A percentile compares a stretch with the other conserved stretches of the same genome.
These are phyloP conservation scores for Chrosomus eos DNA, from an alignment of 2,797 vertebrate genomes.

Conservation along the genomic window DNA sequence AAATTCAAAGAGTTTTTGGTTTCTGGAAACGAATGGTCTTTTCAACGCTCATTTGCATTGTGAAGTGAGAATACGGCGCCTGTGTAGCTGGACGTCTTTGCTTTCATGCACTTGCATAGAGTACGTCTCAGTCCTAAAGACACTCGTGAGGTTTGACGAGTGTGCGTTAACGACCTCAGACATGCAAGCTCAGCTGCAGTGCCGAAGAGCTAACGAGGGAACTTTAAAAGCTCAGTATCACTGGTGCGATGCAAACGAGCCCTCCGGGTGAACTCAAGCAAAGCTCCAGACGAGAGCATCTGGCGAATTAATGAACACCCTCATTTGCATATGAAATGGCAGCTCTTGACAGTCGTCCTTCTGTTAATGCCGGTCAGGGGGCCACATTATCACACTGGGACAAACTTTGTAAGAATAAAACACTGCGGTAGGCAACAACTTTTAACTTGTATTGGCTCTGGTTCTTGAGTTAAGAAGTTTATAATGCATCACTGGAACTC, in stretches of 20 bases:
- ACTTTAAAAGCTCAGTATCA: slow-evolving; percentile 45
- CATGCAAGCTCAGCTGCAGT: slow-evolving; percentile 32
- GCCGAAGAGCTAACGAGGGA: slow-evolving; percentile 36
- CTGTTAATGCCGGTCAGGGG: slow-evolving; percentile 58
- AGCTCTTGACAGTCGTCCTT: slow-evolving; percentile 47
- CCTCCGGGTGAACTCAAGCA: slow-evolving; percentile 50
- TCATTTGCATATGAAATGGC: slow-evolving; percentile 60
- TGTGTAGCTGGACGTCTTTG: background rate
- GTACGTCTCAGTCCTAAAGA: background rate
- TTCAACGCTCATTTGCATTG: background rate
- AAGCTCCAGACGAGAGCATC: slow-evolving; percentile 50
- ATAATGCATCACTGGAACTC: background rate
- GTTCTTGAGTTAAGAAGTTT: background rate
- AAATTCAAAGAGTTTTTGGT: background rate
- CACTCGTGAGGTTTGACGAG: slow-evolving; percentile 15
- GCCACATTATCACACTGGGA: slow-evolving; percentile 32
- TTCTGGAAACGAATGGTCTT: background rate
- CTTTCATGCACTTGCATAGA: background rate
- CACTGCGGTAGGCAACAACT: slow-evolving; percentile 14
- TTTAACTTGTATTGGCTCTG: slow-evolving; percentile 12
- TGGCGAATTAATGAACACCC: slow-evolving; percentile 59
- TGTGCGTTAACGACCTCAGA: background rate
- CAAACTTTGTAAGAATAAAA: slow-evolving; percentile 21
- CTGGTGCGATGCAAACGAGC: slow-evolving; percentile 55
- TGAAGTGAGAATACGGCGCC: background rate